phyloP scores from a whole-genome alignment of 2,797 vertebrate genomes.

The Carcharodon carcharias region DNA sequence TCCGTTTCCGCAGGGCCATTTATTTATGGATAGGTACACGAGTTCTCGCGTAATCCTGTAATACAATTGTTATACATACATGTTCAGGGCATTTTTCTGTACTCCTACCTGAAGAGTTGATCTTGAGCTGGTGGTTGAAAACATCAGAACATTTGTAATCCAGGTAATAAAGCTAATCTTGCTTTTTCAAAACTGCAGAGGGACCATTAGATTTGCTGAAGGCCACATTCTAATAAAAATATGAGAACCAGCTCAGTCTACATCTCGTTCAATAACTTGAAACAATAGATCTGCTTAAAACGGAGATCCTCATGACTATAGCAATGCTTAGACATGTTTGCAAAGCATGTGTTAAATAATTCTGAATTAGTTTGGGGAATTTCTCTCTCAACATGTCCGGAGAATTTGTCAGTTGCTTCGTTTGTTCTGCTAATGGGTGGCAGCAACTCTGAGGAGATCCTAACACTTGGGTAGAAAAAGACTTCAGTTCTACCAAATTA shows the following conservation, averaged over 20 bases:
- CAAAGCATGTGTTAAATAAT: not conserved
- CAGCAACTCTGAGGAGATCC: not conserved
- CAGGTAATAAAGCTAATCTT: not conserved
- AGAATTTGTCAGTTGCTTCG: not conserved
- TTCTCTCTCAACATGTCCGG: not conserved
- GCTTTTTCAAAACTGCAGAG: not conserved
- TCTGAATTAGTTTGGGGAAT: not conserved
- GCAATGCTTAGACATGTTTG: not conserved
- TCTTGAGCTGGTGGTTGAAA: not conserved
- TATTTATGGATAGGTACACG: not conserved
- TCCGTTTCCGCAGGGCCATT: not conserved
- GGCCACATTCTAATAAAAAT: not conserved
- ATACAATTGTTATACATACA: not conserved
- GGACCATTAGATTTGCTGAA: not conserved
- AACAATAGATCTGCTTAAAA: not conserved
- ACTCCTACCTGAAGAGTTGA: not conserved
- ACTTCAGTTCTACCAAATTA: not conserved
- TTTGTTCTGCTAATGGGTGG: not conserved
- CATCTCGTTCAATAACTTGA: not conserved
- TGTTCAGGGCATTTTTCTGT: not conserved
- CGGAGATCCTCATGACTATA: not conserved
- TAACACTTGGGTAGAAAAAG: not conserved
- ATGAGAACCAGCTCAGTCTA: not conserved
- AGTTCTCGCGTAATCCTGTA: not conserved
- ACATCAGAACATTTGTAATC: not conserved